A percentile compares a stretch with the other conserved stretches of the same genome.
Conservation (phyloP, 2,888 invertebrate genomes). For the Ypsolopha scabrella region DNA sequence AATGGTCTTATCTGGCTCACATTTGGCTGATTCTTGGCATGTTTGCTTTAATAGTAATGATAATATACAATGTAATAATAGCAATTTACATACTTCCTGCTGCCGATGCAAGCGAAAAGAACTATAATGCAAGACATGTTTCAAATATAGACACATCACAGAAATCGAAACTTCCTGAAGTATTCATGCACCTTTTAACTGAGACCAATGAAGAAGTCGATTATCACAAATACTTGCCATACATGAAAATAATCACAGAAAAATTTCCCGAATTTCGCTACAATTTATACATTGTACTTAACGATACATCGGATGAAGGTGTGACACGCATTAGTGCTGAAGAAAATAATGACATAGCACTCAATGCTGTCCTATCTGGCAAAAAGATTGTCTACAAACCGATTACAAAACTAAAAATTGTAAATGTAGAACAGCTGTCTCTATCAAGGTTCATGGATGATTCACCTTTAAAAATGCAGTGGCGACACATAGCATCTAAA, state of each 20-base stretch:
- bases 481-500: constrained; percentile 34
- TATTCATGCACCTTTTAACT: constrained; percentile 45
- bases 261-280: constrained; percentile 36
- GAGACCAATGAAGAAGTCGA: constrained; percentile 26
- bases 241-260: constrained; percentile 32
- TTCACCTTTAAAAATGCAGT: constrained; percentile 40
- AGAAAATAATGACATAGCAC: constrained; percentile 40
- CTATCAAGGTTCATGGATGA: constrained; percentile 36
- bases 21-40: constrained; percentile 54
- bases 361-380: constrained; percentile 35
- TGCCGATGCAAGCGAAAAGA: constrained; percentile 12
- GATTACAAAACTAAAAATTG: constrained; percentile 14
- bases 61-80: constrained; percentile 44
- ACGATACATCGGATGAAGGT: constrained; percentile 25
- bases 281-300: constrained; percentile 37
- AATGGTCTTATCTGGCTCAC: constrained; percentile 41
- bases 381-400: constrained; percentile 15
- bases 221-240: constrained; percentile 33
- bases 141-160: constrained; percentile 9
- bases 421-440: constrained; percentile 29
- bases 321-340: constrained; percentile 24
- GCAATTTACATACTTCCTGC: constrained; percentile 33
- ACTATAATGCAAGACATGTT: constrained; percentile 9
- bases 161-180: constrained; percentile 17
- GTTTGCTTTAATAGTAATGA: constrained; percentile 39